Evolutionary conservation across 2,797 vertebrate genomes (phyloP).

Genomic region (Sciurus vulgaris): DNA sequence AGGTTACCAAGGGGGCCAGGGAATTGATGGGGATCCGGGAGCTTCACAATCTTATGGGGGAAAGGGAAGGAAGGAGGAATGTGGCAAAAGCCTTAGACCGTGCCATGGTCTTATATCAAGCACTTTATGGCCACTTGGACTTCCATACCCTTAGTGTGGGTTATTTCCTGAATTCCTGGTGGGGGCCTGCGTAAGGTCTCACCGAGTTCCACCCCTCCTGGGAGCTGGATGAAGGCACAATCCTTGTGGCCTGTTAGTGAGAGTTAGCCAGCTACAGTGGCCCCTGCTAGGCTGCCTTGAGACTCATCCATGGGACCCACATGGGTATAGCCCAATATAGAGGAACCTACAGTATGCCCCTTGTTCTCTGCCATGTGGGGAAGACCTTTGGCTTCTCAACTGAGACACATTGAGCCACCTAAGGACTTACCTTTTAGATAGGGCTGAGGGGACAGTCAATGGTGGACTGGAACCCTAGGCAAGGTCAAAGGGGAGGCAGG

Average conservation of each 20-base stretch:
- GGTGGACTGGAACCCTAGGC: neutral
- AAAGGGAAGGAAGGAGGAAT: neutral
- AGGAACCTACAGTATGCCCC: conserved; percentile 88
- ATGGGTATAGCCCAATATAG: conserved; percentile 61
- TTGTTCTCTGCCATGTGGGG: neutral
- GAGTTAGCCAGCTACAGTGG: conserved; percentile 87
- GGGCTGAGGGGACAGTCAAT: neutral
- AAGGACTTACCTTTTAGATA: neutral
- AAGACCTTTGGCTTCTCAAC: neutral
- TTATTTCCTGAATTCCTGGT: conserved; percentile 34
- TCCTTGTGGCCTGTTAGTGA: conserved; percentile 6
- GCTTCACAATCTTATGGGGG: neutral
- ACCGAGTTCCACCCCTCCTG: rapidly evolving
- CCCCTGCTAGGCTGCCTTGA: conserved; percentile 90
- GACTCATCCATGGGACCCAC: conserved; percentile 86
- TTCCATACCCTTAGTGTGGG: conserved; percentile 53
- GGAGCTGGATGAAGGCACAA: neutral
- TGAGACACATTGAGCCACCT: neutral
- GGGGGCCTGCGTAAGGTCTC: conserved; percentile 80
- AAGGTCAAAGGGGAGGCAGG: neutral
- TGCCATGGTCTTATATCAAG: neutral
- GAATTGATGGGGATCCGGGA: neutral
- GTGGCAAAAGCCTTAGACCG: neutral
- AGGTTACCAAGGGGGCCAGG: neutral
- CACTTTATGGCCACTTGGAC: conserved; percentile 56